Base-by-base conservation (phyloP, 2,888 invertebrate genomes). In the Phlogophora meticulosa region DNA sequence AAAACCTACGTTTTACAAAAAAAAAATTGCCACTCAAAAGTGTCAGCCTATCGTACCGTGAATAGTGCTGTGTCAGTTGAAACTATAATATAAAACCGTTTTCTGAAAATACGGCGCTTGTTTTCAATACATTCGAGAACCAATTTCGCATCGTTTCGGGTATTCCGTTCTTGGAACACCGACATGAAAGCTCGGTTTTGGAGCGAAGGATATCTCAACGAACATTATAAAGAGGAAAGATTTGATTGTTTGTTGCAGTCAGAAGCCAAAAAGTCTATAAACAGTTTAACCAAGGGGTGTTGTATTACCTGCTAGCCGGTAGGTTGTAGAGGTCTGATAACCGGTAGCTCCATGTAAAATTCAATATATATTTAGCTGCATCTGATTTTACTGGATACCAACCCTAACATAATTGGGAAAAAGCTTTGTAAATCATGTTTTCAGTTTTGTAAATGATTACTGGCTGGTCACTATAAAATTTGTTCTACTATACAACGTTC, bases 111-210 rank as follows among this genome's bases (percentile, higher is more conserved):
- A 9, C 13, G 1, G 1, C 4, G 3, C 4, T 3, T 10, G 3
- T 61, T 56, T 53, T 72, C 61, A 49, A 63, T 51, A 64, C 17
- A 4, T 63, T 38, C 28, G 4, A 43, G 11, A 13, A 38, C n/a
- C 15, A 61, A 61, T 61, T 22, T 67, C 17, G 15, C 11, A 32
- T 40, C n/a, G 20, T 32, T 51, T 38, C 5, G 1, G 24, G 7
- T 1, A 42, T 71, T 71, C 17, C 11, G 15, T 38, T 15, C 36
- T 9, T 10, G 15, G 2, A 17, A 22, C 32, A 42, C 7, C 20
- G 20, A 10, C n/a, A 2, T 55, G 10, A 43, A 53, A 43, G 10
- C 10, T 5, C 2, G 2, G 28, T 15, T 28, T 59, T 4, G 1
- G 11, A 20, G 10, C 7, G 0, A 17, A 1, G 1, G 9, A n/a